These are phyloP conservation scores for Halcyon badia DNA, from an alignment of 2,797 vertebrate species.

Conservation along the genomic window DNA sequence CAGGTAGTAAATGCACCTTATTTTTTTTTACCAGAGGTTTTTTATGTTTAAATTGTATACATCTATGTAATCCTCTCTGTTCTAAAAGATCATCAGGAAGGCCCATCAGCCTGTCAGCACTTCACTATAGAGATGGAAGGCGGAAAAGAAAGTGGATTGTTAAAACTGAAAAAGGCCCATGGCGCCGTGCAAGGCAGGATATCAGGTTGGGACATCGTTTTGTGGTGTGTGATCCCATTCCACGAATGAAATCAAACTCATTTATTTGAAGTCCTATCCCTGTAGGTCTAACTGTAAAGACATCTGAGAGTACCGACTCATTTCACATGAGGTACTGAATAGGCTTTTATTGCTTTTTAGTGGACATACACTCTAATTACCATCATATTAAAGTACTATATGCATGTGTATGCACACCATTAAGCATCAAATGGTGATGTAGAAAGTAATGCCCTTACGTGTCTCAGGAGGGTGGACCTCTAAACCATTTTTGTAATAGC, in stretches of 20 bases:
- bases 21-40: neutral
- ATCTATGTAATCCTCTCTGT: neutral
- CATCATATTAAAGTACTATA: rapidly evolving
- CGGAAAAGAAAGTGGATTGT: neutral
- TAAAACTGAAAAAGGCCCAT: neutral
- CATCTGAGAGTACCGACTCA: neutral
- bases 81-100: neutral
- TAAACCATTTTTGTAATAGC: neutral
- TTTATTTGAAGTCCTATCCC: neutral
- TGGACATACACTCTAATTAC: neutral
- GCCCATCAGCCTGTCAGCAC: neutral
- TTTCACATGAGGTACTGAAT: neutral
- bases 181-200: neutral
- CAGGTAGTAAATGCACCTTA: neutral
- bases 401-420: neutral
- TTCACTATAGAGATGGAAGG: neutral
- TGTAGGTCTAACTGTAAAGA: neutral
- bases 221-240: neutral
- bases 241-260: neutral
- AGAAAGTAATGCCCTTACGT: neutral
- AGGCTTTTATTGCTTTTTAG: neutral
- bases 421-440: neutral
- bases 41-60: neutral
- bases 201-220: neutral
- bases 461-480: neutral